Percentiles rank a stretch among this genome's conserved stretches.
Evolutionary conservation across 2,113 vertebrate species (phyloP).

Genomic region (Plestiodon gilberti): DNA sequence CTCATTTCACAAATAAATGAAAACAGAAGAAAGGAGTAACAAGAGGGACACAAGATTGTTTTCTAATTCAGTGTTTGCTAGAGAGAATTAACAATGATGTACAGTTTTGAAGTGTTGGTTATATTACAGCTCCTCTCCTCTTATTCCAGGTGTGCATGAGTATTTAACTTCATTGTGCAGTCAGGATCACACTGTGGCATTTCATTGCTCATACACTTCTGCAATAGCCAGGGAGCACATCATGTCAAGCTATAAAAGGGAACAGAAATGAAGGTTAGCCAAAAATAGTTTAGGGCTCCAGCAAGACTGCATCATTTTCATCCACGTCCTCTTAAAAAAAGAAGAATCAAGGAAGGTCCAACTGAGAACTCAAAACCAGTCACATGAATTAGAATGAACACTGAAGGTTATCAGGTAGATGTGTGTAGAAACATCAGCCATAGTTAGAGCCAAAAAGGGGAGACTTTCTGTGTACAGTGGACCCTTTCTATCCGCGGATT

Average conservation of each 20-base stretch:
- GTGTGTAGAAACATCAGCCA: background rate
- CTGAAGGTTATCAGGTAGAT: background rate
- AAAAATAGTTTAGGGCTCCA: slow-evolving; percentile 4
- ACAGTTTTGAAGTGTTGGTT: background rate
- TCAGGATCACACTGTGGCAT: background rate
- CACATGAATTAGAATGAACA: background rate
- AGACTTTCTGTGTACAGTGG: background rate
- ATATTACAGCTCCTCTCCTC: background rate
- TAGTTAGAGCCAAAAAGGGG: background rate
- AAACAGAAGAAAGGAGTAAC: background rate
- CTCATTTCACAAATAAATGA: background rate
- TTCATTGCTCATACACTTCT: background rate
- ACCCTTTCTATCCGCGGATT: no score
- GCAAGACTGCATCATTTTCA: background rate
- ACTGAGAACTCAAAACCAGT: background rate
- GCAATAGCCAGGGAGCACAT: background rate
- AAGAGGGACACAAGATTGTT: background rate
- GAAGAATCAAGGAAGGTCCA: background rate
- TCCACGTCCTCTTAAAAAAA: background rate
- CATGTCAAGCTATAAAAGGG: slow-evolving; percentile 33
- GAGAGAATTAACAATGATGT: background rate
- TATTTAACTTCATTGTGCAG: background rate
- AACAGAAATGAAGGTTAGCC: slow-evolving; percentile 19
- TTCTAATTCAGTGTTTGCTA: background rate
- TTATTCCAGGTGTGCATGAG: background rate